phyloP scores from a whole-genome alignment of 2,888 invertebrate genomes.

The Tetragonisca angustula region DNA sequence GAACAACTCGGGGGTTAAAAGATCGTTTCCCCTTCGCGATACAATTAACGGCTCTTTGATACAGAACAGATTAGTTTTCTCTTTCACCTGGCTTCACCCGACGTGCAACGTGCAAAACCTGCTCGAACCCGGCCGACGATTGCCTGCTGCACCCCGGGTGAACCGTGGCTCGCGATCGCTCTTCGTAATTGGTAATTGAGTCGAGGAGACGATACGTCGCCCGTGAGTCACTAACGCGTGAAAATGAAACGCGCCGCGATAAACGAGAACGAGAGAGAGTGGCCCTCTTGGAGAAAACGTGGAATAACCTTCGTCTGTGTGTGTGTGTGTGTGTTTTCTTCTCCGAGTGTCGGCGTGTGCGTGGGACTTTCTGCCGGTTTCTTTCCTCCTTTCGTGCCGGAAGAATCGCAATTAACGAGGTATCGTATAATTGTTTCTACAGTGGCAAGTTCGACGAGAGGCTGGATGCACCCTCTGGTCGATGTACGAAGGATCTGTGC shows the following conservation, averaged over 20 bases:
- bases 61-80: constrained; percentile 16
- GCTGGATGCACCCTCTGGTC: too few species aligned
- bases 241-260: constrained; percentile 18
- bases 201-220: constrained; percentile 5
- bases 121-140: neutral
- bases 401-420: constrained; percentile 31
- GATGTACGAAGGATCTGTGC: neutral
- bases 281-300: constrained; percentile 5
- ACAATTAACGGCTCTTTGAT: constrained; percentile 15
- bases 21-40: neutral
- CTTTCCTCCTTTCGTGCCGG: neutral
- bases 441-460: neutral
- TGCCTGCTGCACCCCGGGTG: neutral
- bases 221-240: constrained; percentile 28
- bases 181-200: constrained; percentile 23
- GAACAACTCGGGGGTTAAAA: constrained; percentile 4
- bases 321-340: too few species aligned
- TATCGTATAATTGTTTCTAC: neutral
- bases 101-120: neutral
- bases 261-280: constrained; percentile 10
- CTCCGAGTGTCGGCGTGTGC: neutral
- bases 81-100: constrained; percentile 16
- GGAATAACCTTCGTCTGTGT: neutral
- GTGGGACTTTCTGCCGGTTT: neutral
- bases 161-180: constrained; percentile 17